Evolutionary conservation across 2,113 vertebrate species (phyloP).

Genomic region (Coptodon rendalli): DNA sequence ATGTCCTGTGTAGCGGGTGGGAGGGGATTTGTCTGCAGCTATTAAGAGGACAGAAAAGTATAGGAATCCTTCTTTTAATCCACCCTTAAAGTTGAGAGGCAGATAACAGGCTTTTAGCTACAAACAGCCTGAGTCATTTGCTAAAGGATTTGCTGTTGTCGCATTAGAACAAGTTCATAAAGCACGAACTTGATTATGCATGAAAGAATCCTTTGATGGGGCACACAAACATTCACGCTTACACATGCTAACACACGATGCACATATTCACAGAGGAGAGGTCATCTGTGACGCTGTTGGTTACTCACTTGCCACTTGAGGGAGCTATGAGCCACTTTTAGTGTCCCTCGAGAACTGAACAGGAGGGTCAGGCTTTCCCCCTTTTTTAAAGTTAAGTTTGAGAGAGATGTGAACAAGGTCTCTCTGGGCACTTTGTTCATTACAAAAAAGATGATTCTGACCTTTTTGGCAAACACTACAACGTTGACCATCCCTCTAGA

Average conservation of each 20-base stretch:
- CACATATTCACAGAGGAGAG: background rate
- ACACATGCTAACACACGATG: background rate
- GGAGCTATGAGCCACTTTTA: constrained; percentile 34
- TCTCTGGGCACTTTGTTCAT: background rate
- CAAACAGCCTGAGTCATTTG: constrained; percentile 48
- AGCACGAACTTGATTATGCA: constrained; percentile 43
- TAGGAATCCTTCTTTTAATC: constrained; percentile 54
- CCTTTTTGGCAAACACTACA: background rate
- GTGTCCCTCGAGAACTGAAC: background rate
- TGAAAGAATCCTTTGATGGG: constrained; percentile 36
- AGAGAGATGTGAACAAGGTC: background rate
- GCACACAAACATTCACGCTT: background rate
- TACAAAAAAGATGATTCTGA: background rate
- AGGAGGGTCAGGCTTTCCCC: background rate
- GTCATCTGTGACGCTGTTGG: background rate
- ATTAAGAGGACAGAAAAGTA: constrained; percentile 44
- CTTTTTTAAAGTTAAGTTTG: background rate
- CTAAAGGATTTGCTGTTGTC: constrained; percentile 54
- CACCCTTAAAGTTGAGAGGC: constrained; percentile 55
- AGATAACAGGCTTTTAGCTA: constrained; percentile 58
- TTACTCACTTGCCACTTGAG: constrained; percentile 43
- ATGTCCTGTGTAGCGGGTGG: constrained; percentile 30
- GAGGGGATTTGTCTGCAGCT: constrained; percentile 51
- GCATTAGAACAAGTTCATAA: constrained; percentile 31
- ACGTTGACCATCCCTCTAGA: background rate